Conservation (phyloP, 2,888 invertebrate genomes). For the Temnothorax rugatulus region DNA sequence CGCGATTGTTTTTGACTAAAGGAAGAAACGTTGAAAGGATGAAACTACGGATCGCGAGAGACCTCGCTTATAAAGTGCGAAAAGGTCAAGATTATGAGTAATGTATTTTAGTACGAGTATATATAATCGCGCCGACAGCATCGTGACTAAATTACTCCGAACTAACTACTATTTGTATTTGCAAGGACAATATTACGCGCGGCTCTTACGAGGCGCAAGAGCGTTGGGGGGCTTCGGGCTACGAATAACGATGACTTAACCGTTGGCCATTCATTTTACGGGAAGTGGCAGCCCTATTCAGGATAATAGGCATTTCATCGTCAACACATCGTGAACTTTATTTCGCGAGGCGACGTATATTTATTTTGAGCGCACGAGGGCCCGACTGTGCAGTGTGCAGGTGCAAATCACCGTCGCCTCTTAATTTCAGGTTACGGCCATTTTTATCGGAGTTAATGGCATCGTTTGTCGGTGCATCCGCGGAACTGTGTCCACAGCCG, state of each 20-base stretch:
- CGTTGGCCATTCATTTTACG: constrained; percentile 18
- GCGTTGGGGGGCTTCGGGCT: not conserved
- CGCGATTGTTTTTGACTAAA: not conserved
- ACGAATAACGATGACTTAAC: constrained; percentile 46
- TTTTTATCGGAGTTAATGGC: constrained; percentile 61
- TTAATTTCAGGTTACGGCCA: constrained; percentile 44
- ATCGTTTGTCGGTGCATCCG: constrained; percentile 57
- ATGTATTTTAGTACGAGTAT: not conserved
- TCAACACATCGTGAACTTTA: constrained; percentile 44
- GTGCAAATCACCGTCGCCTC: constrained; percentile 44
- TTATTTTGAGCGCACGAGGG: constrained; percentile 19
- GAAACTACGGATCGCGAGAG: not conserved
- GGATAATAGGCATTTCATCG: constrained; percentile 44
- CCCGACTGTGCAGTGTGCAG: constrained; percentile 30
- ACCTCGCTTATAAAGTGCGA: not conserved
- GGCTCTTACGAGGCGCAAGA: constrained; percentile 16
- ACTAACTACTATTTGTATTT: constrained; percentile 42
- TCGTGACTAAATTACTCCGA: constrained; percentile 34
- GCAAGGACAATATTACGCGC: constrained; percentile 30
- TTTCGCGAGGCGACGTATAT: constrained; percentile 34
- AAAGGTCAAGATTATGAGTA: not conserved
- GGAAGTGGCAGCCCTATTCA: constrained; percentile 34
- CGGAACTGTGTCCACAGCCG: constrained; percentile 46
- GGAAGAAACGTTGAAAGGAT: not conserved
- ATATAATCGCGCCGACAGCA: not conserved